phyloP scores from a whole-genome alignment of 2,888 invertebrate species.

The Tenthredo amoena region DNA sequence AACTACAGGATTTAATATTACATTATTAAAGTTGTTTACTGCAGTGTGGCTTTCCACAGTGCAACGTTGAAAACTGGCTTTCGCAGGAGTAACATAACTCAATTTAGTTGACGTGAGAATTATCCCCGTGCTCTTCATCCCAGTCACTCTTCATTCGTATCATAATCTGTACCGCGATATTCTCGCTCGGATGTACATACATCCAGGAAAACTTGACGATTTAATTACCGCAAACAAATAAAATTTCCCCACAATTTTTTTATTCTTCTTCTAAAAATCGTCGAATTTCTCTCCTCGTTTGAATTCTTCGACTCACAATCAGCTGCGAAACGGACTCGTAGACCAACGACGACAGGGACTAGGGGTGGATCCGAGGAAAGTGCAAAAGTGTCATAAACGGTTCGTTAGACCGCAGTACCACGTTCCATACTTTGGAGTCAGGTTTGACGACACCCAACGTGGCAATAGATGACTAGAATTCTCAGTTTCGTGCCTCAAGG shows the following conservation, averaged over 20 bases:
- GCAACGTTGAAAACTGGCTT: not conserved
- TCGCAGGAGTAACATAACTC: not conserved
- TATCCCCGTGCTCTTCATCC: constrained; percentile 11
- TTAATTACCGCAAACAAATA: not conserved
- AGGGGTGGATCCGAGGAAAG: not conserved
- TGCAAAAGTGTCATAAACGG: constrained; percentile 29
- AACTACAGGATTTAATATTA: not conserved
- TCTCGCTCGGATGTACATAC: not conserved
- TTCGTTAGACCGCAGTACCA: constrained; percentile 28
- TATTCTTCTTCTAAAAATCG: not conserved
- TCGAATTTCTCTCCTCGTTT: not conserved
- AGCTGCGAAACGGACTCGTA: not conserved
- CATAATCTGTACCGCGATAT: constrained; percentile 9
- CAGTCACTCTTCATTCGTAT: constrained; percentile 22
- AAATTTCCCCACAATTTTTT: not conserved
- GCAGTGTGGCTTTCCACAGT: not conserved
- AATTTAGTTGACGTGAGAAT: constrained; percentile 17
- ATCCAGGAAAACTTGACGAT: not conserved
- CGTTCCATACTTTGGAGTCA: not conserved
- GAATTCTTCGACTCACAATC: not conserved
- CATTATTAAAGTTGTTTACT: constrained; percentile 23
- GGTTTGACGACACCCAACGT: constrained; percentile 10
- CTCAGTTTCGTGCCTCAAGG: not conserved
- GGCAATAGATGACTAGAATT: constrained; percentile 27
- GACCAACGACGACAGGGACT: not conserved